Conservation (phyloP, 1,140 invertebrate genomes). For the Cepaea nemoralis region DNA sequence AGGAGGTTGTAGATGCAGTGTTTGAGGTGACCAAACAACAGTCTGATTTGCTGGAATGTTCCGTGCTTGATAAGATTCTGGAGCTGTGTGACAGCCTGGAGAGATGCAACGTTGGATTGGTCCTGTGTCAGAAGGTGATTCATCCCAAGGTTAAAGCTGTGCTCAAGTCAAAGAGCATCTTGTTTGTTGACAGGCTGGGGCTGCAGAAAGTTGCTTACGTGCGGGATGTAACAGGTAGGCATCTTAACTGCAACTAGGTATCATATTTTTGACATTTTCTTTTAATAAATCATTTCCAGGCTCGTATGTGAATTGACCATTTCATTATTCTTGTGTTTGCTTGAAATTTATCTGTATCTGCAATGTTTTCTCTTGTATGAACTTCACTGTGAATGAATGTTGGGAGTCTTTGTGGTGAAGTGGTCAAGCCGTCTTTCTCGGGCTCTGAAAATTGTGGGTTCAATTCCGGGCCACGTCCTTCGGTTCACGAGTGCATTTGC, state of each 20-base stretch:
- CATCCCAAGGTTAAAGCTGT: slow-evolving; percentile 52
- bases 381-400: no score
- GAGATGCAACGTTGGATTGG: slow-evolving; percentile 44
- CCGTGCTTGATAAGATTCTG: slow-evolving; percentile 36
- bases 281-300: no score
- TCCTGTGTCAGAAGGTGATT: slow-evolving; percentile 60
- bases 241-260: neutral
- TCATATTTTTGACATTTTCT: no score
- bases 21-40: slow-evolving; percentile 42
- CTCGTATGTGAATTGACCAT: no score
- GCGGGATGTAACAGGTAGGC: slow-evolving; percentile 49
- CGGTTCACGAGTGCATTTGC: no score
- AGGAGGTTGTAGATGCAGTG: slow-evolving; percentile 43
- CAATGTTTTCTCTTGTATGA: no score
- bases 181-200: slow-evolving; percentile 78
- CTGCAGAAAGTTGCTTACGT: slow-evolving; percentile 45
- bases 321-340: no score
- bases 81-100: slow-evolving; percentile 43
- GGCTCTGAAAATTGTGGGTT: no score
- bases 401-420: no score
- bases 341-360: no score
- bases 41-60: slow-evolving; percentile 35
- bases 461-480: no score
- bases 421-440: no score
- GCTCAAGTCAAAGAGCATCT: slow-evolving; percentile 79